A percentile compares a stretch with the other conserved stretches of the same genome.
Conservation (phyloP, 2,888 invertebrate species). For the Gastracanthus pulcherrimus region DNA sequence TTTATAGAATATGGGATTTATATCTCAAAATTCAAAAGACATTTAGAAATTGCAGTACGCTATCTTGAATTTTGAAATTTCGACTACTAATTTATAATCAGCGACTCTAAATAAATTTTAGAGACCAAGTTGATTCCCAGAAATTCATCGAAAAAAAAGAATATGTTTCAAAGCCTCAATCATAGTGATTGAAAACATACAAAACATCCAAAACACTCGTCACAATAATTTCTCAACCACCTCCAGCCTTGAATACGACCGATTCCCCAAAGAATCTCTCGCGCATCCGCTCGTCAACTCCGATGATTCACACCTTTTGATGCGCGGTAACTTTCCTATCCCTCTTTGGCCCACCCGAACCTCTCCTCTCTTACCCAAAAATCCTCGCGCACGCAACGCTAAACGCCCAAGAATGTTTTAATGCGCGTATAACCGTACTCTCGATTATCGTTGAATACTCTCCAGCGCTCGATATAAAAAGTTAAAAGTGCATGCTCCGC, state of each 20-base stretch:
- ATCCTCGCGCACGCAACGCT: not conserved
- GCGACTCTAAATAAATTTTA: no score
- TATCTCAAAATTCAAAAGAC: no score
- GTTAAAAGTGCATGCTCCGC: not conserved
- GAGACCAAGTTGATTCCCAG: no score
- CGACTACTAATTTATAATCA: no score
- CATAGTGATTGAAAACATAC: no score
- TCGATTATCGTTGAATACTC: conserved; percentile 29
- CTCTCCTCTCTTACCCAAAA: not conserved
- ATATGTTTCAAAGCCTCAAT: no score
- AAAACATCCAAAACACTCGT: no score
- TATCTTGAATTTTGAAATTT: no score
- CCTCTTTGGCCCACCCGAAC: not conserved
- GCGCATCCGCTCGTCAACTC: no score
- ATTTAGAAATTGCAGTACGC: no score
- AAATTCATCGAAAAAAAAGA: no score
- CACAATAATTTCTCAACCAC: not conserved
- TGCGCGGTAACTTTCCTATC: not conserved
- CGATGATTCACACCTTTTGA: not conserved
- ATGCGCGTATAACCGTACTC: conserved; percentile 26
- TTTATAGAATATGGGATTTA: no score
- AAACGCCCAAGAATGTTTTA: conserved; percentile 10
- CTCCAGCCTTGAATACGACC: not conserved
- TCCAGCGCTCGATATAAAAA: not conserved
- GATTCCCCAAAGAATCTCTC: not conserved